These are phyloP conservation scores for Macroramphosus scolopax DNA, from an alignment of 2,797 vertebrate species.

Conservation along the genomic window DNA sequence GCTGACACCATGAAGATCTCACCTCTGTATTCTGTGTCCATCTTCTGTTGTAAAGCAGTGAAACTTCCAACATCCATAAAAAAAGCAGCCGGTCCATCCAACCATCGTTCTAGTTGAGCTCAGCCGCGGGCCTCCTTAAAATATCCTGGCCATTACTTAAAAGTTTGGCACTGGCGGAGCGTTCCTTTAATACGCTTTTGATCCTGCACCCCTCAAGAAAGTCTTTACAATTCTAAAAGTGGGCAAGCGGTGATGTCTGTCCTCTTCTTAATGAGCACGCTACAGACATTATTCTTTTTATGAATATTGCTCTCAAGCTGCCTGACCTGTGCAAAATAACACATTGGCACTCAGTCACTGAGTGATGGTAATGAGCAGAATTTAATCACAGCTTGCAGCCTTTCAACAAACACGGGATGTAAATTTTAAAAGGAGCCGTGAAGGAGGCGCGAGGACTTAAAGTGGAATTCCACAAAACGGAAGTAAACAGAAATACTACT, in stretches of 20 bases:
- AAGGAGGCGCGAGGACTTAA: constrained; percentile 14
- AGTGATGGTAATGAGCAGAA: constrained; percentile 57
- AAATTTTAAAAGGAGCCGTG: constrained; percentile 41
- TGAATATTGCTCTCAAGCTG: constrained; percentile 61
- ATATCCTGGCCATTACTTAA: constrained; percentile 37
- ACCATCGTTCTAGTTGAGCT: constrained; percentile 18
- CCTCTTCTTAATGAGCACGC: constrained; percentile 58
- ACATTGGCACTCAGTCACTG: constrained; percentile 36
- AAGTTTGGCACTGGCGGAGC: constrained; percentile 38
- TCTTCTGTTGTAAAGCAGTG: too few relatives aligned
- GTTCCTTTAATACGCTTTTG: constrained; percentile 61
- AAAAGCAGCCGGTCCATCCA: constrained; percentile 21
- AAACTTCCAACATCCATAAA: constrained; percentile 23
- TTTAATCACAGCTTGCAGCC: constrained; percentile 63
- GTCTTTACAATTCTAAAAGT: constrained; percentile 56
- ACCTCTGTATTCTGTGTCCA: too few relatives aligned
- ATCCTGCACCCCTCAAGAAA: constrained; percentile 56
- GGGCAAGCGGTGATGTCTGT: constrained; percentile 48
- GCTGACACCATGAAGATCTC: too few relatives aligned
- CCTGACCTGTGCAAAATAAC: constrained; percentile 59
- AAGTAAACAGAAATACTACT: constrained; percentile 28
- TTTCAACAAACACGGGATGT: constrained; percentile 42
- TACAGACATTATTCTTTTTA: constrained; percentile 55
- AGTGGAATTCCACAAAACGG: constrained; percentile 15
- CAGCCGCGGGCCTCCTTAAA: constrained; percentile 14